phyloP scores from a whole-genome alignment of 1,140 invertebrate species.

The Drosophila virilis region DNA sequence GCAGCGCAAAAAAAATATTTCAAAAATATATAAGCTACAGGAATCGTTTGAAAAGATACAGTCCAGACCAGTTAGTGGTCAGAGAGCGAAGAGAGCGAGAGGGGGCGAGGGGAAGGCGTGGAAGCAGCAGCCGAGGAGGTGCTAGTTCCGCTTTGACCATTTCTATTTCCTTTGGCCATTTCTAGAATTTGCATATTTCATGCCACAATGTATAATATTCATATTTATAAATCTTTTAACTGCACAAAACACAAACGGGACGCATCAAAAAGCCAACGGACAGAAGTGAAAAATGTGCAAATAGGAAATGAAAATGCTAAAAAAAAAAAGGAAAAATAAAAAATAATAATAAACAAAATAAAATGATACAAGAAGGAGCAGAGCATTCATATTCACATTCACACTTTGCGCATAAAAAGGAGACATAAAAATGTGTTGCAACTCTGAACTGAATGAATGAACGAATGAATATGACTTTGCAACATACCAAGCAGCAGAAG shows the following conservation, averaged over 20 bases:
- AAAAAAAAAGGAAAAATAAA: constrained; percentile 53
- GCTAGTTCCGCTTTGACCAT: constrained; percentile 62
- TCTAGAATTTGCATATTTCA: constrained; percentile 80
- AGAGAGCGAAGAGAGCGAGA: background rate
- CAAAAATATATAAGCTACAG: constrained; percentile 46
- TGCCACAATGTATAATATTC: constrained; percentile 82
- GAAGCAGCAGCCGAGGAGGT: constrained; percentile 23
- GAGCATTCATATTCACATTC: constrained; percentile 59
- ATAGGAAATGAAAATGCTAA: constrained; percentile 73
- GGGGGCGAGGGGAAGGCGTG: background rate
- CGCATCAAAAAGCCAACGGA: constrained; percentile 76
- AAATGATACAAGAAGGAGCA: constrained; percentile 19
- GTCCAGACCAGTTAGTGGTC: constrained; percentile 1
- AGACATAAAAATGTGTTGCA: constrained; percentile 79
- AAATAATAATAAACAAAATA: constrained; percentile 36
- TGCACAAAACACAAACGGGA: constrained; percentile 74
- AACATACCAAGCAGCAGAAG: constrained; percentile 27
- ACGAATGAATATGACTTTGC: constrained; percentile 72
- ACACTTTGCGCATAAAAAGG: constrained; percentile 65
- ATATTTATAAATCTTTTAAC: constrained; percentile 83
- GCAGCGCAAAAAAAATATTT: constrained; percentile 2
- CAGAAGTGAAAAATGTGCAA: constrained; percentile 73
- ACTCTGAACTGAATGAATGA: constrained; percentile 75
- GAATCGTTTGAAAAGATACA: constrained; percentile 43
- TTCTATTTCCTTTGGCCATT: constrained; percentile 80